Evolutionary conservation across 2,113 vertebrate genomes (phyloP).

Genomic region (Cyprinodon variegatus): DNA sequence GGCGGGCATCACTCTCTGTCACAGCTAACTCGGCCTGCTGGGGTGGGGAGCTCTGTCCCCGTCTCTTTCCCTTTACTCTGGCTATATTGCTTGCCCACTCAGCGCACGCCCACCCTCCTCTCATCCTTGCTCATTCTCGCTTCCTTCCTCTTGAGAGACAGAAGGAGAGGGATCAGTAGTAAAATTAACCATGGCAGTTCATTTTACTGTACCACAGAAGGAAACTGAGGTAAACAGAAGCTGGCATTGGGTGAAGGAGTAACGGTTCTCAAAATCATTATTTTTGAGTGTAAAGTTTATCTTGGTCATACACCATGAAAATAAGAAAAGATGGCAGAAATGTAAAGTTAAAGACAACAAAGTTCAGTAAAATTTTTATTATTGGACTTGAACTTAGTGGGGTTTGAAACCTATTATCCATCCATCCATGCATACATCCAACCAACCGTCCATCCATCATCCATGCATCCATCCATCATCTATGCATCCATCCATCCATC

Average conservation of each 20-base stretch:
- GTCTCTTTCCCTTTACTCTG: slow-evolving; percentile 41
- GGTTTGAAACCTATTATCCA: too few species aligned
- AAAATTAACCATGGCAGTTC: slow-evolving; percentile 78
- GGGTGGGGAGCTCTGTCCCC: slow-evolving; percentile 42
- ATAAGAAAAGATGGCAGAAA: too few species aligned
- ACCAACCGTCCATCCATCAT: too few species aligned
- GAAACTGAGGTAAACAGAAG: slow-evolving; percentile 40
- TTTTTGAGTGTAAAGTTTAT: slow-evolving; percentile 38
- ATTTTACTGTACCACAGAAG: slow-evolving; percentile 68
- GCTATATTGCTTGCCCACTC: slow-evolving; percentile 22
- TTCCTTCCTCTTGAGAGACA: slow-evolving; percentile 56
- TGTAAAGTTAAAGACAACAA: too few species aligned
- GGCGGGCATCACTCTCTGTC: slow-evolving; percentile 73
- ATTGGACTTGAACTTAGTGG: too few species aligned
- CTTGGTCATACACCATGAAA: background rate
- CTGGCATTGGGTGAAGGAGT: slow-evolving; percentile 8
- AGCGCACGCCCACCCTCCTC: slow-evolving; percentile 19
- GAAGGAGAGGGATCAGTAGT: slow-evolving; percentile 78
- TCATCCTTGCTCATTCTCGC: slow-evolving; percentile 51
- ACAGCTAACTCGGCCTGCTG: slow-evolving; percentile 58
- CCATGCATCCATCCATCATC: too few species aligned
- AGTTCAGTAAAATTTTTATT: too few species aligned
- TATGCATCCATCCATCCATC: too few species aligned
- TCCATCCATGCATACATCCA: too few species aligned
- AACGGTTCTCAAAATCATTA: slow-evolving; percentile 36